Base-by-base conservation (phyloP, 2,888 invertebrate genomes). In the Ennomos quercinarius region DNA sequence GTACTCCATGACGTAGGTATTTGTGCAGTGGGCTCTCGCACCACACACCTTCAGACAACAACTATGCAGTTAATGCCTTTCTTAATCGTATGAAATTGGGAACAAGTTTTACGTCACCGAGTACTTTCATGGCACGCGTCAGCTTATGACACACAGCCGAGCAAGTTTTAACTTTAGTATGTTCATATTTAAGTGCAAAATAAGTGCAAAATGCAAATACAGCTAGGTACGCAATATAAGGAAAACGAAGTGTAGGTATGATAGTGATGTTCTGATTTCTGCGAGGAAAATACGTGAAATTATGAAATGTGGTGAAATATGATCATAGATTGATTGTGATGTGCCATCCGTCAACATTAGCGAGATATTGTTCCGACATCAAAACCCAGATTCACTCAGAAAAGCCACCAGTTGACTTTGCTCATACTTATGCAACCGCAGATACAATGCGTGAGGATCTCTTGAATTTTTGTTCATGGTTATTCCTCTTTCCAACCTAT, bases 51-150 rank as follows among this genome's bases (percentile, higher is more conserved):
- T 57, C 38, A 51, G 48, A 52, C 53, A 54, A 58, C 56, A 42
- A 37, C 49, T 57, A 48, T 61, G 48, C 63, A 49, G 43, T 42
- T 27, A 27, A 27, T 51, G 52, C 55, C 64, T 68, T 64, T 68
- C 67, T 50, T 64, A 64, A 66, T 63, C 52, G 38, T 54, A 54
- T 47, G 57, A 61, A 57, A 68, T 68, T 68, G 64, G 68, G 68
- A 66, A 63, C 68, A 64, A 56, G 57, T 10, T 57, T 67, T 67
- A 58, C 65, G 41, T 63, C 57, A 65, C 46, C 42, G 42, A 12
- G 49, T 46, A 53, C 53, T 53, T 50, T 65, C 54, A 49, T 51
- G 63, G n/a, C 58, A 43, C 50, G 52, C 57, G 52, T 54, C 47
- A 35, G 48, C 47, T 52, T 61, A 56, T 47, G 10, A 17, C 17